Conservation (phyloP, 2,797 vertebrate species). For the Triplophysa bombifrons region DNA sequence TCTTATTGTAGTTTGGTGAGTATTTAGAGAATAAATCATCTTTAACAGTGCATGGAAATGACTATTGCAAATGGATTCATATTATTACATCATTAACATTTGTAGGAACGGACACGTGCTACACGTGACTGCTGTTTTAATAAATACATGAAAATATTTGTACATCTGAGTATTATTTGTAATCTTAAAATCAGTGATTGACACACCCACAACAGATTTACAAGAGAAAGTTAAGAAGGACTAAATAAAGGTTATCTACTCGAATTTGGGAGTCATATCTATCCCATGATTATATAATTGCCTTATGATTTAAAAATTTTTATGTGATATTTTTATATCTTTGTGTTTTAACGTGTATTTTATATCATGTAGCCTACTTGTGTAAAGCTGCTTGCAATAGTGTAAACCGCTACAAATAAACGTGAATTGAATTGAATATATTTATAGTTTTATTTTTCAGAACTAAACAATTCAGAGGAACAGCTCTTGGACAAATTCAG, state of each 20-base stretch:
- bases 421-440: not conserved
- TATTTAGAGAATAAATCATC: not conserved
- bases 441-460: not conserved
- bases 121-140: not conserved
- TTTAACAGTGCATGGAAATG: not conserved
- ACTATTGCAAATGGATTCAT: not conserved
- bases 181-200: constrained; percentile 5
- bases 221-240: no score
- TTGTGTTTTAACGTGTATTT: no score
- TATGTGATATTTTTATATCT: no score
- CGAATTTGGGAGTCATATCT: not conserved
- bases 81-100: not conserved
- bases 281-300: not conserved
- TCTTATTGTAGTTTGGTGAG: not conserved
- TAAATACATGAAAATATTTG: not conserved
- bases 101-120: not conserved
- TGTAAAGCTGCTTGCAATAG: no score
- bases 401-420: no score
- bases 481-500: no score
- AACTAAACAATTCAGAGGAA: no score
- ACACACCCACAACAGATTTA: not conserved
- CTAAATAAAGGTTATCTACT: no score
- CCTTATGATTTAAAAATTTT: no score
- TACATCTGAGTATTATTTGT: not conserved
- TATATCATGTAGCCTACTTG: no score